A percentile compares a stretch with the other conserved stretches of the same genome.
Evolutionary conservation across 2,888 invertebrate species (phyloP).

Genomic region (Cotesia congregata): DNA sequence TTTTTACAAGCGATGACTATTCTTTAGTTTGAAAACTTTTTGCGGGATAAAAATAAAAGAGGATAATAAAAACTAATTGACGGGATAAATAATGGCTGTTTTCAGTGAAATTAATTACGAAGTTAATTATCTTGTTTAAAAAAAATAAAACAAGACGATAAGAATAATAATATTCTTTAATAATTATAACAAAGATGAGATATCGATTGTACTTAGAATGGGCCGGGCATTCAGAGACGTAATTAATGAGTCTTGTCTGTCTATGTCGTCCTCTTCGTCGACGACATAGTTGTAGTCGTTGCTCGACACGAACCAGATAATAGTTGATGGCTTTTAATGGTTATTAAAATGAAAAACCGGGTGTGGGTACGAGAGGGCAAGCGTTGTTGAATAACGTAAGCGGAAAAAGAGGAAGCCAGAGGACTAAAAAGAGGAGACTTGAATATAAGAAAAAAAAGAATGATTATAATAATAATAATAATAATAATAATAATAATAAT

Average conservation of each 20-base stretch:
- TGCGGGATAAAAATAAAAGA: neutral
- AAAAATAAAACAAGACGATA: neutral
- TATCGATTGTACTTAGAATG: constrained; percentile 26
- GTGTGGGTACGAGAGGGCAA: constrained; percentile 18
- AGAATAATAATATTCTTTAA: constrained; percentile 1
- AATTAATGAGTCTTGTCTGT: constrained; percentile 28
- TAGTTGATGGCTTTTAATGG: constrained; percentile 33
- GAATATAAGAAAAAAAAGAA: neutral
- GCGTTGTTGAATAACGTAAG: constrained; percentile 8
- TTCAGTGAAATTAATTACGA: neutral
- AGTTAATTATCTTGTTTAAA: constrained; percentile 1
- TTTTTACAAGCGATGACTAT: neutral
- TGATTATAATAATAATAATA: neutral
- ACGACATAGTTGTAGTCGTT: constrained; percentile 9
- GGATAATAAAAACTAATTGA: neutral
- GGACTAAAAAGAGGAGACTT: constrained; percentile 7
- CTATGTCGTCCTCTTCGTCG: neutral
- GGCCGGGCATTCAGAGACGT: constrained; percentile 19
- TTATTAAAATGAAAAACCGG: constrained; percentile 29
- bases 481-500: constrained; percentile 5
- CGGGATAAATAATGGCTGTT: neutral
- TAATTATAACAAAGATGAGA: constrained; percentile 17
- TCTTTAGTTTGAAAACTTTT: neutral
- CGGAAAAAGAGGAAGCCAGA: constrained; percentile 13
- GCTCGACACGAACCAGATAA: constrained; percentile 24